Evolutionary conservation across 1,140 invertebrate species (phyloP).

Genomic region (Vollenhovia emeryi): DNA sequence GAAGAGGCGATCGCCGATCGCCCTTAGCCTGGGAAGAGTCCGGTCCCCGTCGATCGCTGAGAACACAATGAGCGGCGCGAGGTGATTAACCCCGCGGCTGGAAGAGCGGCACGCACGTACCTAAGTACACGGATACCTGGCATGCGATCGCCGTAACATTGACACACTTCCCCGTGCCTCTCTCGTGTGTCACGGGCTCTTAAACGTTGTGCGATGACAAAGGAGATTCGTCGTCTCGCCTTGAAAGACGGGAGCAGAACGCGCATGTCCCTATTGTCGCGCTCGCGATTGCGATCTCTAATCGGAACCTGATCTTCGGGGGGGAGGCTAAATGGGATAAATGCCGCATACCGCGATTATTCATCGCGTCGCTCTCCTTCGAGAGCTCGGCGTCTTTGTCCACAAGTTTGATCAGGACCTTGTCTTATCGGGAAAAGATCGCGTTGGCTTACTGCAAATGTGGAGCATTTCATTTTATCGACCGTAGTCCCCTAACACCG

Average conservation of each 20-base stretch:
- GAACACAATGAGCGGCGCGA: constrained; percentile 16
- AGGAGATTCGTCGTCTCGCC: constrained; percentile 52
- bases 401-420: background rate
- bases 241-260: constrained; percentile 44
- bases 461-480: background rate
- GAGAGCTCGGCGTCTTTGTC: background rate
- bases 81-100: constrained; percentile 54
- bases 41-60: background rate
- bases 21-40: background rate
- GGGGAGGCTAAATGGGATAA: background rate
- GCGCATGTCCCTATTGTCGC: background rate
- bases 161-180: constrained; percentile 58
- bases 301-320: constrained; percentile 14
- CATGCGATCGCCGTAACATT: constrained; percentile 63
- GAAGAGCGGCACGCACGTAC: background rate
- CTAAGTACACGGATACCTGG: background rate
- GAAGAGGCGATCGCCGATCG: background rate
- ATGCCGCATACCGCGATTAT: background rate
- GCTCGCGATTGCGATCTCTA: background rate
- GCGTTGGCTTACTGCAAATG: background rate
- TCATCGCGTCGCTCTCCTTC: background rate
- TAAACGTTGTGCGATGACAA: constrained; percentile 46
- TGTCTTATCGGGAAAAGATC: background rate
- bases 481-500: background rate
- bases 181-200: constrained; percentile 38